Evolutionary conservation across 2,797 vertebrate genomes (phyloP).

Genomic region (Clarias pachynema): DNA sequence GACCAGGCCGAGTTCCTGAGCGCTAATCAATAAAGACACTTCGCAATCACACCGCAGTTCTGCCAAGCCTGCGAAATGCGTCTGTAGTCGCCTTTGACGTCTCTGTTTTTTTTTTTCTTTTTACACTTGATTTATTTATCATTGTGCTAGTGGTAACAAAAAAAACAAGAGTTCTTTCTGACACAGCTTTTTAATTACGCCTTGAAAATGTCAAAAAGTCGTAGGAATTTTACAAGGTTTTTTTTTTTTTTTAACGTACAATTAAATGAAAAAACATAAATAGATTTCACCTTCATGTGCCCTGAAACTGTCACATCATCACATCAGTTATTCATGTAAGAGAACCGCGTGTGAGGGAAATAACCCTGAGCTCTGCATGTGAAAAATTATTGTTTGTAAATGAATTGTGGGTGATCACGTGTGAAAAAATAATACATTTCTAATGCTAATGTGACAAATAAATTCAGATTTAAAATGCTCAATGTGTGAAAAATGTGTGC

Average conservation of each 20-base stretch:
- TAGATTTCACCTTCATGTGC: not conserved
- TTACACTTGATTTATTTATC: not conserved
- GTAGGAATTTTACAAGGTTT: not conserved
- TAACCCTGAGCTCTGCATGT: not conserved
- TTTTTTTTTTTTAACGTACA: not conserved
- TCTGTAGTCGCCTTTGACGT: slow-evolving; percentile 25
- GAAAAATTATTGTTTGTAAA: not conserved
- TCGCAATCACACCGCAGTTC: slow-evolving; percentile 37
- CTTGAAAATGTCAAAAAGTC: not conserved
- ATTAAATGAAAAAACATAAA: not conserved
- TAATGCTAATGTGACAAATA: not conserved
- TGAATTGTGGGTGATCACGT: not conserved
- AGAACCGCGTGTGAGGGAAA: not conserved
- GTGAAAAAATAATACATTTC: too few species aligned
- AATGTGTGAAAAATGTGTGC: not conserved
- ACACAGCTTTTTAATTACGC: not conserved
- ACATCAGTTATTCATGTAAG: not conserved
- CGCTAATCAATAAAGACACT: slow-evolving; percentile 57
- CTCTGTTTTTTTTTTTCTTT: slow-evolving; percentile 2
- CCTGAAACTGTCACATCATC: not conserved
- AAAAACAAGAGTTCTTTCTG: not conserved
- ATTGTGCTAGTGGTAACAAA: not conserved
- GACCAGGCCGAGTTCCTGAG: slow-evolving; percentile 52
- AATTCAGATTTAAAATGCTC: not conserved
- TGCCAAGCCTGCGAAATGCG: not conserved